Base-by-base conservation (phyloP, 2,888 invertebrate species). In the Isoperla grammatica region DNA sequence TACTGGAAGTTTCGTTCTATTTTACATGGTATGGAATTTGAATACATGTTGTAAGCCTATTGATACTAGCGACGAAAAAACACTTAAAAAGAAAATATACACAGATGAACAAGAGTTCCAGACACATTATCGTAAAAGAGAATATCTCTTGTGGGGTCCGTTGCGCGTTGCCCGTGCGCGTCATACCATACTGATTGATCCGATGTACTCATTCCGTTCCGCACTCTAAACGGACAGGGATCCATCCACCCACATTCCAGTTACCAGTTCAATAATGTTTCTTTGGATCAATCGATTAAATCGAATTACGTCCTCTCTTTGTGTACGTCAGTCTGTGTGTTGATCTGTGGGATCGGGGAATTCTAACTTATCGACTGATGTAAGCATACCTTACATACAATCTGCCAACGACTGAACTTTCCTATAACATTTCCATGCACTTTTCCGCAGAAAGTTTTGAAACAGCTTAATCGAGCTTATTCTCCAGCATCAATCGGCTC, bases 11-110 rank as follows among this genome's bases (percentile, higher is more conserved):
- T 29, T 15, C 29, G 29, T 49, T 35, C 49, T 49, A 49, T 49
- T 49, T 49, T 49, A 29, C 49, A 49, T 49, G 22, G 49, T 29
- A 23, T 29, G 49, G 49, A 49, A 49, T 49, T 49, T 49, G 49
- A 49, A 49, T 49, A 29, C 49, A 29, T 20, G 49, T 49, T n/a
- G 49, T 49, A 29, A 29, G 29, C 29, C 29, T 29, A 35, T 49
- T 49, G 49, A 49, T 49, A 49, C 22, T 29, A 49, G 49, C 29
- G 29, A 49, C 49, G 49, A 49, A 49, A 49, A 49, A 49, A 23
- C 49, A 49, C 29, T 49, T 49, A 49, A 49, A n/a, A 49, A 49
- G 22, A 49, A 49, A 49, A 49, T 35, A 49, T 11, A 23, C 1
- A 49, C 22, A 35, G 49, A 29, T 29, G 29, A 29, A 29, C 29